Conservation (phyloP, 2,888 invertebrate genomes). For the Orthonychiurus folsomi region DNA sequence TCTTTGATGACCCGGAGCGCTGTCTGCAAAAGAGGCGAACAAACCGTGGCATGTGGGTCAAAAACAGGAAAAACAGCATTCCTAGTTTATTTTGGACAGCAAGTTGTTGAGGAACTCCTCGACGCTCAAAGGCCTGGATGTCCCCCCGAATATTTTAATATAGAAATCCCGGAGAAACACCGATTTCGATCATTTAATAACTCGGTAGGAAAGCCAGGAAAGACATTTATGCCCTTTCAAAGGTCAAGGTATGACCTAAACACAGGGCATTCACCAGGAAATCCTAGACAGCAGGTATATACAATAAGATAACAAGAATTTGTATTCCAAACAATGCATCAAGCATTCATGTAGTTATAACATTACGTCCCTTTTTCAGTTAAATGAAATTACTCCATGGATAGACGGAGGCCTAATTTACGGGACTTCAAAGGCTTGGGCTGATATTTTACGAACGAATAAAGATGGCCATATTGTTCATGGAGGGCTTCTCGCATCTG, state of each 20-base stretch:
- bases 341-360: neutral
- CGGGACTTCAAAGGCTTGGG: slow-evolving; percentile 53
- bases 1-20: slow-evolving; percentile 46
- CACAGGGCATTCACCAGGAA: slow-evolving; percentile 53
- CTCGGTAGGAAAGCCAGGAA: slow-evolving; percentile 20
- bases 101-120: slow-evolving; percentile 55
- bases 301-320: too few species aligned
- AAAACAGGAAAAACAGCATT: slow-evolving; percentile 51
- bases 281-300: slow-evolving; percentile 55
- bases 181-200: slow-evolving; percentile 43
- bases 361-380: slow-evolving; percentile 42
- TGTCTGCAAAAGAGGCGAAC: slow-evolving; percentile 13
- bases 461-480: slow-evolving; percentile 47
- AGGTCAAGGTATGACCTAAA: slow-evolving; percentile 50
- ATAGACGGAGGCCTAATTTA: slow-evolving; percentile 55
- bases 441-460: slow-evolving; percentile 50
- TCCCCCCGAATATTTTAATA: slow-evolving; percentile 55
- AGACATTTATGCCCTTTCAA: slow-evolving; percentile 49
- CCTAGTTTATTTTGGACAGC: slow-evolving; percentile 55
- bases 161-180: slow-evolving; percentile 49
- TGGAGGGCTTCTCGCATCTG: slow-evolving; percentile 47
- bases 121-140: slow-evolving; percentile 55
- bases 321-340: slow-evolving; percentile 13
- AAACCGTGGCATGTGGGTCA: slow-evolving; percentile 42
- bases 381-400: slow-evolving; percentile 55